Evolutionary conservation across 2,113 vertebrate genomes (phyloP).

Genomic region (Hiodon tergisus): DNA sequence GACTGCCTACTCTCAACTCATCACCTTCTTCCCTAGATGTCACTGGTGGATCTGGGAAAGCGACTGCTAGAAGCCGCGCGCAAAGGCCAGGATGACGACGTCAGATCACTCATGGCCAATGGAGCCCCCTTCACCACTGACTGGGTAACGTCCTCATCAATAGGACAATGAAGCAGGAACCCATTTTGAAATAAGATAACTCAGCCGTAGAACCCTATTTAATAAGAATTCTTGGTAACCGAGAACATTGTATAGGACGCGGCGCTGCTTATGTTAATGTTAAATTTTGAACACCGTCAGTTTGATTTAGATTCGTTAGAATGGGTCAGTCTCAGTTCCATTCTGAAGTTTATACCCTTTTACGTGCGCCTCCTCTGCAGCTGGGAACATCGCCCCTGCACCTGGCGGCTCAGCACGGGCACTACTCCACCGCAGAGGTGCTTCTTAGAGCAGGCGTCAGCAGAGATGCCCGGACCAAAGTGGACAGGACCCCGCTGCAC

Average conservation of each 20-base stretch:
- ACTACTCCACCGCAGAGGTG: constrained; percentile 85
- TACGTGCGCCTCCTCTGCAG: constrained; percentile 46
- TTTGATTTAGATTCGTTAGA: neutral
- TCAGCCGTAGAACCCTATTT: too few relatives aligned
- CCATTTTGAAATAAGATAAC: neutral
- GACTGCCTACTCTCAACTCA: neutral
- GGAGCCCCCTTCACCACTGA: constrained; percentile 91
- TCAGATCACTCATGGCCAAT: constrained; percentile 80
- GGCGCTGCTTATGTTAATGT: too few relatives aligned
- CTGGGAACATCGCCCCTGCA: constrained; percentile 86
- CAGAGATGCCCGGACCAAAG: constrained; percentile 87
- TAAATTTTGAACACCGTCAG: too few relatives aligned
- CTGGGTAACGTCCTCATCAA: constrained; percentile 65
- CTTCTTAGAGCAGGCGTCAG: constrained; percentile 85
- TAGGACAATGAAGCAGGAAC: neutral
- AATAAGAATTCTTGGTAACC: too few relatives aligned
- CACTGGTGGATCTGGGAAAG: constrained; percentile 87
- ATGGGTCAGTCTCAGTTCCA: neutral
- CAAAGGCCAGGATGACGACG: constrained; percentile 85
- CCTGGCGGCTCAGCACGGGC: constrained; percentile 82
- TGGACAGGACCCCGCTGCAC: constrained; percentile 86
- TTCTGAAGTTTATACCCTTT: neutral
- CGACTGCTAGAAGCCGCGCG: constrained; percentile 83
- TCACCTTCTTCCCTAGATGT: constrained; percentile 66
- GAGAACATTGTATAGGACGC: too few relatives aligned